Percentiles rank a stretch among this genome's conserved stretches.
Conservation (phyloP, 2,113 vertebrate species). For the Phaethon lepturus region DNA sequence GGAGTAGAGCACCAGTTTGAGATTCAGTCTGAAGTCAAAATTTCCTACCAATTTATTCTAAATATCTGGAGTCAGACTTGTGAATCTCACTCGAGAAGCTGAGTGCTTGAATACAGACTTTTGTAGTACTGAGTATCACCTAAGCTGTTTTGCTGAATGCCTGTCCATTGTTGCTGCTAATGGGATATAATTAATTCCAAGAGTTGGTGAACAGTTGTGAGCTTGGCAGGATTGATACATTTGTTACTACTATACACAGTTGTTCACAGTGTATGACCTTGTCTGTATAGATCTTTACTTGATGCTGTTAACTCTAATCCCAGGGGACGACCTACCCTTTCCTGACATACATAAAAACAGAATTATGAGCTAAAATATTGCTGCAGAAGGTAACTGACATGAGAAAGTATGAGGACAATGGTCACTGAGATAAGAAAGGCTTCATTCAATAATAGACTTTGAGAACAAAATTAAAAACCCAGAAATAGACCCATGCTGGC, state of each 20-base stretch:
- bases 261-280: background rate
- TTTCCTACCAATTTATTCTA: background rate
- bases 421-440: background rate
- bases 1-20: background rate
- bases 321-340: background rate
- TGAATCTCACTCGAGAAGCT: background rate
- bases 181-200: background rate
- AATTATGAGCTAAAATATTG: background rate
- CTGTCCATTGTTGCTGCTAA: background rate
- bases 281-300: background rate
- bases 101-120: background rate
- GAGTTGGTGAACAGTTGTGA: background rate
- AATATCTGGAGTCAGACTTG: background rate
- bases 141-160: background rate
- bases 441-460: background rate
- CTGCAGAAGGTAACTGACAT: background rate
- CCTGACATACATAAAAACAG: background rate
- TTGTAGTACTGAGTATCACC: background rate
- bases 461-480: background rate
- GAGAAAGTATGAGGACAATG: background rate
- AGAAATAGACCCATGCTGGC: background rate
- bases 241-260: background rate
- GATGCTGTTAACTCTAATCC: background rate
- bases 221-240: background rate
- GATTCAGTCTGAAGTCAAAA: background rate